Conservation (phyloP, 2,888 invertebrate species). For the Callimorpha dominula region DNA sequence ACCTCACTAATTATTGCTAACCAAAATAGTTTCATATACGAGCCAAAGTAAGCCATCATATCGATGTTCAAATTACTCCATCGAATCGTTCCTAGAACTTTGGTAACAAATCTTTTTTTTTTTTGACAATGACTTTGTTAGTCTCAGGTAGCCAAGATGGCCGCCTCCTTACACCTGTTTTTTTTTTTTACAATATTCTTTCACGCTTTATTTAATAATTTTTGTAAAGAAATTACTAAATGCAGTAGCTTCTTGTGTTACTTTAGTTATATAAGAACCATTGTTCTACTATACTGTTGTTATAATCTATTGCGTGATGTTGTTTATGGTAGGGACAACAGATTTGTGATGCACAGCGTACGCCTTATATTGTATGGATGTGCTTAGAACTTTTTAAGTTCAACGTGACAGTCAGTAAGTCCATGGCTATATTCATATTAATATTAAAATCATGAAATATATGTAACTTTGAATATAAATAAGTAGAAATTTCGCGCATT, state of each 20-base stretch:
- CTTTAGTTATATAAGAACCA: constrained; percentile 8
- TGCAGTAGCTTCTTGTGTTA: constrained; percentile 15
- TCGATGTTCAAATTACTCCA: background rate
- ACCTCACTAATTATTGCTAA: background rate
- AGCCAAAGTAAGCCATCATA: background rate
- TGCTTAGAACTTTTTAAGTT: background rate
- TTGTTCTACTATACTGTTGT: constrained; percentile 14
- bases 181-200: constrained; percentile 4
- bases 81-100: constrained; percentile 17
- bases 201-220: background rate
- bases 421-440: too few relatives aligned
- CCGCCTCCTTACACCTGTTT: constrained; percentile 11
- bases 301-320: constrained; percentile 8
- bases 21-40: background rate
- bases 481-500: too few relatives aligned
- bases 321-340: constrained; percentile 7
- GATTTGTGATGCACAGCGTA: constrained; percentile 1
- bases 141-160: constrained; percentile 19
- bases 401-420: background rate
- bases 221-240: constrained; percentile 17
- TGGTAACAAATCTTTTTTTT: background rate
- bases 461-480: too few relatives aligned
- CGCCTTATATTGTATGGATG: background rate
- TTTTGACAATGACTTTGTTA: constrained; percentile 11
- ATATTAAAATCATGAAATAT: too few relatives aligned